A percentile compares a stretch with the other conserved stretches of the same genome.
Evolutionary conservation across 1,140 invertebrate species (phyloP).

Genomic region (Drosophila ambigua): DNA sequence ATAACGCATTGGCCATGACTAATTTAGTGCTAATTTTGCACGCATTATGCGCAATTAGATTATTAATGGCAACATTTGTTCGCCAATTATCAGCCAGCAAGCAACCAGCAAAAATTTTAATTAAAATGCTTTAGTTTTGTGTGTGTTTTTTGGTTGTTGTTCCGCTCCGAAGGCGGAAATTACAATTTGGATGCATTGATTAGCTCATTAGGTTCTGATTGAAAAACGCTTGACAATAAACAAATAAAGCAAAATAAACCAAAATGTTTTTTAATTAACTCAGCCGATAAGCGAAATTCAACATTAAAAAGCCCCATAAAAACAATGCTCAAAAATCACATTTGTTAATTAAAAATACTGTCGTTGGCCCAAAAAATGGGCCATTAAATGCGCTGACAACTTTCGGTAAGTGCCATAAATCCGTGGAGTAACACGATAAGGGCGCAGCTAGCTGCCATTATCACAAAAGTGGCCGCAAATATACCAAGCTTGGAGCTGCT

Average conservation of each 20-base stretch:
- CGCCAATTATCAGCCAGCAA: constrained; percentile 66
- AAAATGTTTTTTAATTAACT: constrained; percentile 65
- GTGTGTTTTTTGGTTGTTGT: not conserved
- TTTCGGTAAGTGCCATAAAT: constrained; percentile 37
- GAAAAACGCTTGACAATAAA: constrained; percentile 69
- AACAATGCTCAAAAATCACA: constrained; percentile 13
- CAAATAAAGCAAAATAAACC: not conserved
- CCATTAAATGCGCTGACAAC: constrained; percentile 26
- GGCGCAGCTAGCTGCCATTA: constrained; percentile 20
- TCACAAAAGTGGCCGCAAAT: not conserved
- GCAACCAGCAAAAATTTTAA: constrained; percentile 54
- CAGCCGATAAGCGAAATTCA: constrained; percentile 43
- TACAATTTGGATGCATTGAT: constrained; percentile 70
- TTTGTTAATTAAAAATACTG: constrained; percentile 43
- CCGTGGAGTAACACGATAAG: constrained; percentile 38
- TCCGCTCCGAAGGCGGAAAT: constrained; percentile 49
- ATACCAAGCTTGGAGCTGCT: not conserved
- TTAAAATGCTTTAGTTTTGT: constrained; percentile 55
- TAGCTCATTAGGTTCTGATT: constrained; percentile 75
- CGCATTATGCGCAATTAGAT: constrained; percentile 80
- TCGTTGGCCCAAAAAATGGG: constrained; percentile 3
- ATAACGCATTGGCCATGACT: constrained; percentile 64
- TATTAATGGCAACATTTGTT: constrained; percentile 80
- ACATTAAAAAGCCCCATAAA: constrained; percentile 57
- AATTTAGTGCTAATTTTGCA: constrained; percentile 79